Base-by-base conservation (phyloP, 2,113 vertebrate species). In the Zosterops borbonicus region DNA sequence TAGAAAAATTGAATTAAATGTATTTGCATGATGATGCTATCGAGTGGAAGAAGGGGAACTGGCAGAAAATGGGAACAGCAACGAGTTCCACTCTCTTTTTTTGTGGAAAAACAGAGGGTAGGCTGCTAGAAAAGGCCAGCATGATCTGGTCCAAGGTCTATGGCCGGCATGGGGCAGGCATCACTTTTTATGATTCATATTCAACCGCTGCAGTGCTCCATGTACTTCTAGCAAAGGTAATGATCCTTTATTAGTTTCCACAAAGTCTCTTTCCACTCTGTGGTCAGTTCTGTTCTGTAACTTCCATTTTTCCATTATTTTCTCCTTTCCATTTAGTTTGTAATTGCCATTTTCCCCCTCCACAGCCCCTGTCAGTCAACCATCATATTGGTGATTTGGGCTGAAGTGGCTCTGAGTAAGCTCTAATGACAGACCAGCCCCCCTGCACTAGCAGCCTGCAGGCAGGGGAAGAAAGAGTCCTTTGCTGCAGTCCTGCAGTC, bases 261-360 rank as follows among this genome's bases (percentile, higher is more conserved):
- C 65, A 92, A 83, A 87, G 76, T 84, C 86, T 44, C 52, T 84
- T 96, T 94, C 77, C 91, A 91, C 87, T 94, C 64, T 82, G 77
- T 41, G 69, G 86, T 90, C 90, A 86, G 60, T 91, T 93, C 79
- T 92, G 70, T 81, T 93, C 71, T 50, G 68, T 68, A 83, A 83
- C 80, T 90, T 93, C 52, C 33, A 86, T 90, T 93, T 92, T 96
- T 64, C 80, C 83, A 75, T 93, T 92, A 93, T 95, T 96, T 90
- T 21, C 12, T 52, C 68, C 27, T 56, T 75, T 86, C 90, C 73
- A 71, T 89, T 93, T 96, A 88, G 65, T 75, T 90, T 53, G 65
- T 78, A 93, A 95, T 94, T 94, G 75, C 90, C 2, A 0, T 86
- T 93, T 94, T 80, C 68, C 69, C 58, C 90, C 80, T 93, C 83